These are phyloP conservation scores for Phaetusa simplex DNA, from an alignment of 2,113 vertebrate species.

Conservation along the genomic window DNA sequence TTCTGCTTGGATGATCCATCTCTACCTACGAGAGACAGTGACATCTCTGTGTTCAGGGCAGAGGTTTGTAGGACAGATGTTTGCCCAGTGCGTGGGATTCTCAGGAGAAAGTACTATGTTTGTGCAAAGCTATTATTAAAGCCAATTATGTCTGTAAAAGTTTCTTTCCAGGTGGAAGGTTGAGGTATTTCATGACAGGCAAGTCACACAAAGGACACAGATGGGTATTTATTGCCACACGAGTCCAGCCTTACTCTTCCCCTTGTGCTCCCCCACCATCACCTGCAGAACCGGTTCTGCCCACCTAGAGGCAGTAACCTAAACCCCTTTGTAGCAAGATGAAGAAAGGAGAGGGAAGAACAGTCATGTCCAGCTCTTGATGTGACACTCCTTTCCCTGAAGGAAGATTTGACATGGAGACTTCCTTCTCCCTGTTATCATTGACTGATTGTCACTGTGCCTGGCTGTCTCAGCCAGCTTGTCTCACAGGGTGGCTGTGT, in stretches of 20 bases:
- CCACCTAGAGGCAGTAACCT: neutral
- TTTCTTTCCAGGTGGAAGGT: conserved; percentile 28
- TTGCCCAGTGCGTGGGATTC: neutral
- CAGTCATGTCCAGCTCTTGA: neutral
- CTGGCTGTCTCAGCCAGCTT: neutral
- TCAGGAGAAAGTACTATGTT: conserved; percentile 22
- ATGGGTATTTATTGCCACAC: neutral
- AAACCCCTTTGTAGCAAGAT: neutral
- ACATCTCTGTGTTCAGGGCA: neutral
- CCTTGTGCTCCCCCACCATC: neutral
- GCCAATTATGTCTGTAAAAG: conserved; percentile 12
- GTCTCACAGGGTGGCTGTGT: neutral
- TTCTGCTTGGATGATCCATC: neutral
- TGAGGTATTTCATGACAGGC: neutral
- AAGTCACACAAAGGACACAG: conserved; percentile 19
- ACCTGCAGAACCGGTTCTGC: conserved; percentile 42
- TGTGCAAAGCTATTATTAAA: conserved; percentile 27
- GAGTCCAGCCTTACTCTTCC: neutral
- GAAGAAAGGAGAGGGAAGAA: neutral
- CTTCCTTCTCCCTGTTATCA: neutral
- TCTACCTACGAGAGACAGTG: neutral
- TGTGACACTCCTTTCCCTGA: conserved; percentile 1
- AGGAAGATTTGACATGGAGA: neutral
- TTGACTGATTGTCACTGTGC: neutral
- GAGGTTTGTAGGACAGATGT: neutral